Conservation (phyloP, 2,888 invertebrate species). For the Phyllotreta cruciferae region DNA sequence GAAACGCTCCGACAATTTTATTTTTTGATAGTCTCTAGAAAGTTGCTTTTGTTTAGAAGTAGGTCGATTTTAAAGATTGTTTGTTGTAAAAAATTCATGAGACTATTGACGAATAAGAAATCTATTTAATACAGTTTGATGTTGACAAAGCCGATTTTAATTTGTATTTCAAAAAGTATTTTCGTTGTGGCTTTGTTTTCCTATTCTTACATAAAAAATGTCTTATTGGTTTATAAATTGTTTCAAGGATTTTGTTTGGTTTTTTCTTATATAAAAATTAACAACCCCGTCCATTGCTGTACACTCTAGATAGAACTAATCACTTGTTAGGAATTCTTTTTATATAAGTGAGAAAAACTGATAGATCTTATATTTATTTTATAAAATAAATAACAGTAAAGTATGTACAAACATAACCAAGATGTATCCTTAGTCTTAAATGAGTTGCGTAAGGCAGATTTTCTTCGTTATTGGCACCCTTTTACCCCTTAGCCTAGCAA, state of each 20-base stretch:
- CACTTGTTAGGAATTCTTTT: too few relatives aligned
- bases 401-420: conserved; percentile 37
- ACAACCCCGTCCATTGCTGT: too few relatives aligned
- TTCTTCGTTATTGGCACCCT: conserved; percentile 32
- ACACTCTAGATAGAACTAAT: too few relatives aligned
- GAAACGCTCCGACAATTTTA: not conserved
- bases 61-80: too few relatives aligned
- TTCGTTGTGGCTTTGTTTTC: conserved; percentile 13
- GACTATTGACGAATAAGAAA: too few relatives aligned
- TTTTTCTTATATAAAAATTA: too few relatives aligned
- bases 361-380: conserved; percentile 25
- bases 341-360: not conserved
- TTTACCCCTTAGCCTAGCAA: conserved; percentile 21
- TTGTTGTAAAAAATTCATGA: too few relatives aligned
- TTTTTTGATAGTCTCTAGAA: too few relatives aligned
- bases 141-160: too few relatives aligned
- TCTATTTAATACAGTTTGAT: too few relatives aligned
- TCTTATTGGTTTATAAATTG: not conserved
- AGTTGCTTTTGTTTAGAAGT: too few relatives aligned
- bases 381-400: conserved; percentile 41
- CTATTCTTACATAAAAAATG: not conserved
- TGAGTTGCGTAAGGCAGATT: conserved; percentile 38
- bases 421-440: conserved; percentile 31
- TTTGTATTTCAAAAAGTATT: not conserved
- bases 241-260: not conserved